phyloP scores from a whole-genome alignment of 2,113 vertebrate genomes.

The Neodon shergylaensis region DNA sequence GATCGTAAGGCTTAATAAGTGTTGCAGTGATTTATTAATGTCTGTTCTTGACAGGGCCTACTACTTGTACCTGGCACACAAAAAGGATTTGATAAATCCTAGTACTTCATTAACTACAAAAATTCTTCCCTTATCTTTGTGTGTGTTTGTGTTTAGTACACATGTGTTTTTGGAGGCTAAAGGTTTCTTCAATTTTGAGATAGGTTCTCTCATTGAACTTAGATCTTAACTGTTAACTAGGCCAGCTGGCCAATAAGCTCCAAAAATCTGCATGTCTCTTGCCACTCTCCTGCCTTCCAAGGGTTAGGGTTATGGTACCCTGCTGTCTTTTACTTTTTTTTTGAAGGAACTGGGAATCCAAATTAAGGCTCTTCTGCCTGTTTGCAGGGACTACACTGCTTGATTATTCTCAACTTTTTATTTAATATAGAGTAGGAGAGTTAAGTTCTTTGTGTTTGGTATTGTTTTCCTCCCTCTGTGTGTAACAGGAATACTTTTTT shows the following conservation, averaged over 20 bases:
- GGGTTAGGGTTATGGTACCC: neutral
- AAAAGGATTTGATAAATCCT: conserved; percentile 21
- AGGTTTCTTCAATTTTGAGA: neutral
- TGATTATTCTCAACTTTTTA: neutral
- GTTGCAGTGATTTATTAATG: neutral
- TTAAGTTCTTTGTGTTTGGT: conserved; percentile 9
- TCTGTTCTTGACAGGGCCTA: neutral
- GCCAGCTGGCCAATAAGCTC: neutral
- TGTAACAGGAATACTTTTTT: neutral
- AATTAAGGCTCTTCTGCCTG: neutral
- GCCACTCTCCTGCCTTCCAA: too few relatives aligned
- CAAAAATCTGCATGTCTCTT: neutral
- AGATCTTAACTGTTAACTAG: neutral
- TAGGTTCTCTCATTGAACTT: neutral
- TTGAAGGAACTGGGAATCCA: neutral
- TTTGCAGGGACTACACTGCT: neutral
- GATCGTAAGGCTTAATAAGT: neutral
- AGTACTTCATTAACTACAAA: conserved; percentile 9
- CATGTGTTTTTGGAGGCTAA: neutral
- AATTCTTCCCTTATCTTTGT: neutral
- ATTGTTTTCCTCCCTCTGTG: neutral
- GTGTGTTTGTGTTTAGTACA: neutral
- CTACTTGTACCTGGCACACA: neutral
- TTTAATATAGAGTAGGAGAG: neutral
- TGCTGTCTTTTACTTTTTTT: neutral